phyloP scores from a whole-genome alignment of 2,888 invertebrate genomes.

The Chrysolina oricalcia region DNA sequence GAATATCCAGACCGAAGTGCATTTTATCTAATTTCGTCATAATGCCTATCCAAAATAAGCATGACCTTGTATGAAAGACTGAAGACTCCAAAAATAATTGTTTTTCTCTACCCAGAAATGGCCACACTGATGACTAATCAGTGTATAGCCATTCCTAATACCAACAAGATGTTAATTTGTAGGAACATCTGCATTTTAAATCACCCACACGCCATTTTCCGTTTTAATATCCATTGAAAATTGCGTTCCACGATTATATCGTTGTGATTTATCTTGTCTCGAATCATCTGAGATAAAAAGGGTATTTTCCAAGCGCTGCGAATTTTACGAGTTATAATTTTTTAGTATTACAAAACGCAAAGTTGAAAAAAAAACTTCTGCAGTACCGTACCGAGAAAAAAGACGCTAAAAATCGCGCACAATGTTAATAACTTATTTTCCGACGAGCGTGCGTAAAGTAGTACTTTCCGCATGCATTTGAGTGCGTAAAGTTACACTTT shows the following conservation, averaged over 20 bases:
- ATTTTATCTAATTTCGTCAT: neutral
- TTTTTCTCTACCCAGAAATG: slow-evolving; percentile 1
- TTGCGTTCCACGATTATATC: neutral
- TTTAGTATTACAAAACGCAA: no score
- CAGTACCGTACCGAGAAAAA: no score
- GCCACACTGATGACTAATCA: neutral
- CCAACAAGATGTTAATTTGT: slow-evolving; percentile 17
- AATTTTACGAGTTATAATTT: neutral
- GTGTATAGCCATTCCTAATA: no score
- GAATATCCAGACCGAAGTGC: neutral
- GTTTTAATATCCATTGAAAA: neutral
- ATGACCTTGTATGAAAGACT: slow-evolving; percentile 6
- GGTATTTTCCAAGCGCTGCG: neutral
- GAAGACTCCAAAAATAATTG: slow-evolving; percentile 15
- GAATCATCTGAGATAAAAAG: neutral
- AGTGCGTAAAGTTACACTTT: no score
- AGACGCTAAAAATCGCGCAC: no score
- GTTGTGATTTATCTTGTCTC: neutral
- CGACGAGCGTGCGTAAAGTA: no score
- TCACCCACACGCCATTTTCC: slow-evolving; percentile 3
- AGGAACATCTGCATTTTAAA: slow-evolving; percentile 18
- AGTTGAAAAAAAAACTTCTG: no score
- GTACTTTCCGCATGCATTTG: no score
- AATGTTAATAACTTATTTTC: no score
- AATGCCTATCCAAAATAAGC: neutral